Percentiles rank a stretch among this genome's conserved stretches.
Conservation (phyloP, 2,113 vertebrate species). For the Limanda limanda region DNA sequence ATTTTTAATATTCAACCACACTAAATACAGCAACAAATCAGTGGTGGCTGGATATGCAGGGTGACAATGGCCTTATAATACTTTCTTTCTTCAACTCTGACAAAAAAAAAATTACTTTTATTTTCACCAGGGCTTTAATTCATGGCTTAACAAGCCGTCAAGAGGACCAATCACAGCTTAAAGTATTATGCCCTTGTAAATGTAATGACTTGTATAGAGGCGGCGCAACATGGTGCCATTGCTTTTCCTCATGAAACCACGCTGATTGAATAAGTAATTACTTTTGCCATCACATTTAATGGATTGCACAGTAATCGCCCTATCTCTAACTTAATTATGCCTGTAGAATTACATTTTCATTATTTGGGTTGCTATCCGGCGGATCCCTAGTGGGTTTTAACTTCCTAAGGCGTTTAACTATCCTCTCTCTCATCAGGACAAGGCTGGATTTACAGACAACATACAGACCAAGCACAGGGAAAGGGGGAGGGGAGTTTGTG, state of each 20-base stretch:
- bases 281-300: constrained; percentile 79
- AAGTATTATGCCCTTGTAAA: constrained; percentile 65
- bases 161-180: constrained; percentile 62
- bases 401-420: constrained; percentile 69
- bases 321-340: constrained; percentile 79
- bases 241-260: constrained; percentile 68
- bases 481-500: too few species aligned
- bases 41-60: constrained; percentile 12
- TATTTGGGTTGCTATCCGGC: constrained; percentile 70
- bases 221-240: constrained; percentile 60
- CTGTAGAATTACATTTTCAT: constrained; percentile 78
- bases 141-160: constrained; percentile 69
- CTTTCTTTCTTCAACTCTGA: constrained; percentile 30
- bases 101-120: constrained; percentile 20
- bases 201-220: constrained; percentile 67
- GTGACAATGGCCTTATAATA: constrained; percentile 37
- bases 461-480: constrained; percentile 25
- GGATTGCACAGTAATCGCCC: constrained; percentile 73
- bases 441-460: constrained; percentile 56
- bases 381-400: constrained; percentile 69
- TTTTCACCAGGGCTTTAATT: constrained; percentile 40
- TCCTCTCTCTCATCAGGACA: constrained; percentile 57
- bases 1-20: background rate
- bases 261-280: constrained; percentile 83
- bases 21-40: background rate